phyloP scores from a whole-genome alignment of 2,888 invertebrate genomes.

The Drosophila lutescens region DNA sequence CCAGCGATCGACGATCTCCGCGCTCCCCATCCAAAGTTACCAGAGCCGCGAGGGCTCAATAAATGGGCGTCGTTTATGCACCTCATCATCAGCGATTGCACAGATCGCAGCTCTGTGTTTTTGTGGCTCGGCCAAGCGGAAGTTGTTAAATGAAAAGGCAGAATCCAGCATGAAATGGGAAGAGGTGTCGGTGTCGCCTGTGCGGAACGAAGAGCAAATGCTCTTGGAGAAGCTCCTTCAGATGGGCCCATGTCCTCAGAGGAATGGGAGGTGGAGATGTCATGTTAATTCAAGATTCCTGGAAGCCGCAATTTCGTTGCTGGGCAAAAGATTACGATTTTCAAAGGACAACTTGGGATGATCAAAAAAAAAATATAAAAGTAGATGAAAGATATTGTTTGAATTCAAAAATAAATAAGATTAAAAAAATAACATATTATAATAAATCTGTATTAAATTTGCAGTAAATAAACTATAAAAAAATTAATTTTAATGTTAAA shows the following conservation, averaged over 20 bases:
- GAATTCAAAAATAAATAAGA: too few species aligned
- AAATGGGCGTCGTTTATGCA: constrained; percentile 81
- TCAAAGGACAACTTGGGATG: background rate
- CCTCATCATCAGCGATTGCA: constrained; percentile 78
- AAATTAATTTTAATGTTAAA: too few species aligned
- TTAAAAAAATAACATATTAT: too few species aligned
- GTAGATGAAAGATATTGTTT: too few species aligned
- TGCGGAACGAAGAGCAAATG: constrained; percentile 23
- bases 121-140: constrained; percentile 59
- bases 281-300: constrained; percentile 32
- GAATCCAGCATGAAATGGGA: constrained; percentile 13
- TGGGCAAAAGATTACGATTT: too few species aligned
- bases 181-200: constrained; percentile 37
- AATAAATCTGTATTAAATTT: too few species aligned
- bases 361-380: too few species aligned
- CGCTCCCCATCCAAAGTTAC: constrained; percentile 52
- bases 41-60: constrained; percentile 76
- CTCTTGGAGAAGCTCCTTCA: constrained; percentile 19
- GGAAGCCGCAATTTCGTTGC: constrained; percentile 4
- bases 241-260: constrained; percentile 11
- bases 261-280: constrained; percentile 12
- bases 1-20: constrained; percentile 32
- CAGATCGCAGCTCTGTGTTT: constrained; percentile 58
- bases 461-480: too few species aligned
- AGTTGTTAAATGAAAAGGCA: constrained; percentile 61